Evolutionary conservation across 2,113 vertebrate species (phyloP), one percentile per base, ranked within the genome.

Genomic region (Cercopithecus mona): DNA sequence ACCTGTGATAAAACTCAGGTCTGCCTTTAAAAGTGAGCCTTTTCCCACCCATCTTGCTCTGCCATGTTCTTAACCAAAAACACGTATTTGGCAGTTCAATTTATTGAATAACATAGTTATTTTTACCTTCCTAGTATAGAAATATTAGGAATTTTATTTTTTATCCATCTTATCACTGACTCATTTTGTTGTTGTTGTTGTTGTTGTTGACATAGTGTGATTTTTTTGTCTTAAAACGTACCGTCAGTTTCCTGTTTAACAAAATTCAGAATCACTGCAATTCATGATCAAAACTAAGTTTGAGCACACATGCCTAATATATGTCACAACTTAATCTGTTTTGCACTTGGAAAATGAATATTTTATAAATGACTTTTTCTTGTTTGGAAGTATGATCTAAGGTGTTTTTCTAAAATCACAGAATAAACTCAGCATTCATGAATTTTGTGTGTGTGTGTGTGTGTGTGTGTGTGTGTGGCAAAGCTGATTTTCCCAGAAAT

Each of bases 321-420:
- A 40, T 50, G 20, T 91, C 32, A 72, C 48, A 48, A 27, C 72
- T 94, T 72, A 86, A 64, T 66, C 43, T 55, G 50, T 87, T 93
- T 96, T 20, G 40, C 10, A 52, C 4, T 90, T 84, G 64, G 61
- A n/a, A 80, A 48, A 92, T 55, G 94, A 20, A 25, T 22, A 25
- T 7, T 45, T 88, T 70, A 22, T 80, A 86, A 86, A 82, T 80
- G 32, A n/a, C 11, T 13, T 52, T 78, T 89, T 90, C 20, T 81
- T 94, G 8, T 93, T 92, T 55, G 76, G 81, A 93, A 76, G 35
- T 78, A 57, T 59, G 79, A 52, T 94, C 95, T 87, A 93, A 91
- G 30, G 52, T 81, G 2, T 45, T 79, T 92, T 97, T 61, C 30
- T 48, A 82, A 92, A 81, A 66, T 70, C 45, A 79, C 59, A 80